Base-by-base conservation (phyloP, 2,888 invertebrate genomes). In the Pecten maximus region DNA sequence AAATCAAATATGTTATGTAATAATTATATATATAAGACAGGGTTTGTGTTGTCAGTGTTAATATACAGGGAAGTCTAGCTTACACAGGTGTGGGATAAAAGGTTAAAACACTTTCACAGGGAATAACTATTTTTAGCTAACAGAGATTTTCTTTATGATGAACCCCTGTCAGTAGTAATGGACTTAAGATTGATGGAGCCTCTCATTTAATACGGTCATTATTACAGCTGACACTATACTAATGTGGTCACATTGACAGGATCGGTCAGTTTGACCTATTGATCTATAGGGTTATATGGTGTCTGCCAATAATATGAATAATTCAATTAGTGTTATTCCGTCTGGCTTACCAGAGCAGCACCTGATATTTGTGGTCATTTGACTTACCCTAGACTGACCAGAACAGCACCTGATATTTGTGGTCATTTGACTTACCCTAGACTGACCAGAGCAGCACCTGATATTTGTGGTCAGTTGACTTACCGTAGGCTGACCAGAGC, bases 261-360 rank as follows among this genome's bases (percentile, higher is more conserved):
- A 28, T 0, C 15, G 74, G 74, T 74, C 74, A 74, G 74, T 74
- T 28, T 74, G 74, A 74, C 74, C 74, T 74, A 74, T 74, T 74
- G 74, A 74, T 74, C 74, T 28, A 15, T 35, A 35, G 35, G 74
- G 74, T 6, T 28, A 28, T 35, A 23, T 74, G 74, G 23, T 74
- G 74, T 35, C 28, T 35, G 74, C 74, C 28, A 35, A 35, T 28
- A 6, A 35, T 74, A 35, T 74, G 28, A 74, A 74, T 74, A 74
- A 74, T 74, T 74, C 12, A 74, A 74, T 60, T 60, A 60, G 1
- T 8, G 74, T 35, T 74, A 35, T 74, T 74, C 35, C 35, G 74
- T 74, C 35, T 74, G 28, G 74, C 74, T 54, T 19, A 54, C 54
- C 54, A 54, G 54, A 54, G 23, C 54, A 19, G 8, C 12, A 74